Conservation (phyloP, 2,888 invertebrate species). For the Rhagium mordax region DNA sequence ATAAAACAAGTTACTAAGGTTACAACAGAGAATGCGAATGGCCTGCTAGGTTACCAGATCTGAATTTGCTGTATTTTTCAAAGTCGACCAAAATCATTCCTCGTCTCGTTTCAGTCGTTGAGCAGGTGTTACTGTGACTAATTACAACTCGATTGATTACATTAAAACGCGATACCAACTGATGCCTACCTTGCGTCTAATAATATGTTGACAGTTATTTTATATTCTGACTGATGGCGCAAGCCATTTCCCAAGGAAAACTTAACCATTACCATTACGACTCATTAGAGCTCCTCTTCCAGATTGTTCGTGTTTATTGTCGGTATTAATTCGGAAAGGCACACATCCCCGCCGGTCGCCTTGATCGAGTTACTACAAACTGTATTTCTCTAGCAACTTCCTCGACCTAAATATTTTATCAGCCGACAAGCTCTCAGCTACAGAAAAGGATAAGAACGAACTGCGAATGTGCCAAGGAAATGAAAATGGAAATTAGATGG, state of each 20-base stretch:
- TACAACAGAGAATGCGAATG: too few species aligned
- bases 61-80: too few species aligned
- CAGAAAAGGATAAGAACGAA: background rate
- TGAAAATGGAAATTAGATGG: slow-evolving; percentile 17
- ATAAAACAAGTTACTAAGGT: too few species aligned
- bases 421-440: background rate
- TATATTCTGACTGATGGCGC: too few species aligned
- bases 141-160: background rate
- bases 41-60: too few species aligned
- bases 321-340: background rate
- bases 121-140: too few species aligned
- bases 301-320: background rate
- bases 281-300: background rate
- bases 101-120: too few species aligned
- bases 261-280: background rate
- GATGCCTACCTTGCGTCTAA: background rate
- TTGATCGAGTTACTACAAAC: slow-evolving; percentile 1
- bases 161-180: background rate
- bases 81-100: too few species aligned
- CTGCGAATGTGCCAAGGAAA: slow-evolving; percentile 10
- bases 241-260: background rate
- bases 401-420: slow-evolving; percentile 4
- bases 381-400: background rate
- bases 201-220: background rate
- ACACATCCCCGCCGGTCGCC: background rate